Base-by-base conservation (phyloP, 2,113 vertebrate species). In the Amblyornis subalaris region DNA sequence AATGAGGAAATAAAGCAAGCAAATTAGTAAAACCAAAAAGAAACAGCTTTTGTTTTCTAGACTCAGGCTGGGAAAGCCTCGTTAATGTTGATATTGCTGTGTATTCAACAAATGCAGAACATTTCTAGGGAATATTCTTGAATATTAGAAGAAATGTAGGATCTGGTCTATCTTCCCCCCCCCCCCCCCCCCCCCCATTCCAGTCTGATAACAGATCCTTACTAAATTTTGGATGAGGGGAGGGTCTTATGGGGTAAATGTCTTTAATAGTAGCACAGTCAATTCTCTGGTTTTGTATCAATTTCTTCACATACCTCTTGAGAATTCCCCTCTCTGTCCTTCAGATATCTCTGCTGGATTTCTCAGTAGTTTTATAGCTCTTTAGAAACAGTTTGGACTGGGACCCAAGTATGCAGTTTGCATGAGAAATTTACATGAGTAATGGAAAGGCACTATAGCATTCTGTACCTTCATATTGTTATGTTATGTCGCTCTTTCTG, bases 1-100 rank as follows among this genome's bases (percentile, higher is more conserved):
- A 70, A 51, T 6, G 6, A 20, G 14, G n/a, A 84, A 62, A 26
- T 14, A 79, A 81, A 74, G 61, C 2, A 79, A 72, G 50, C 42
- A 91, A 85, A 78, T 82, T 44, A 28, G 7, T 85, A 53, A 72
- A 93, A n/a, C 2, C 8, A 69, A 61, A 93, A 69, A 84, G 80
- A 89, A 87, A 42, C 21, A 75, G 82, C 61, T 71, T 94, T 89
- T 92, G 82, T 94, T 91, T 84, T 79, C 50, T 79, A 53, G 76
- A 48, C 28, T 50, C 45, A 73, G 65, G 14, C 70, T 87, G 62
- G 62, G 53, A 85, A 83, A 61, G 44, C 60, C 42, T 48, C 23
- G 8, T 47, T 57, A 77, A 55, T 90, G n/a, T 35, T 64, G 58
- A 40, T 33, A 60, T 44, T 72, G 44, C 29, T 93, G 69, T 51